A percentile compares a stretch with the other conserved stretches of the same genome.
These are phyloP conservation scores for Hexactinellida sp. DNA, from an alignment of 37 sponge, comb jelly and placozoan genomes.

Conservation along the genomic window DNA sequence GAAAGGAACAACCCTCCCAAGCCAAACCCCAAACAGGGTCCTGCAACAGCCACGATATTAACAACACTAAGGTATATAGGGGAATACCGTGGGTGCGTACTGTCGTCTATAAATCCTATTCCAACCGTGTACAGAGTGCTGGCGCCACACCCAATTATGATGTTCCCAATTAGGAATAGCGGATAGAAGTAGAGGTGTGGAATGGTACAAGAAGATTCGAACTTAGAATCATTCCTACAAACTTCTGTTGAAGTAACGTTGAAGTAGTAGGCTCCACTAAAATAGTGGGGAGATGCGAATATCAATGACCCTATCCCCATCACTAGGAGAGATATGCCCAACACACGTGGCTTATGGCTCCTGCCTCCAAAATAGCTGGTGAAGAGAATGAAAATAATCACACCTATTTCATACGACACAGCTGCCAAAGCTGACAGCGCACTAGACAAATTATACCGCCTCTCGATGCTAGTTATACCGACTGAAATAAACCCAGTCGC, in stretches of 20 bases:
- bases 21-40: slow-evolving; percentile 56
- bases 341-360: slow-evolving; percentile 61
- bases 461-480: slow-evolving; percentile 44
- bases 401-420: slow-evolving; percentile 43
- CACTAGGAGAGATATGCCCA: slow-evolving; percentile 42
- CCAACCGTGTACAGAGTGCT: slow-evolving; percentile 61
- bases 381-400: slow-evolving; percentile 32
- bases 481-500: slow-evolving; percentile 53
- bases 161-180: slow-evolving; percentile 49
- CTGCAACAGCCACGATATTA: slow-evolving; percentile 30
- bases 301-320: slow-evolving; percentile 37
- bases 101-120: slow-evolving; percentile 54
- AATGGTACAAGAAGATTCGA: background rate
- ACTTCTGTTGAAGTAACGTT: slow-evolving; percentile 21
- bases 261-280: slow-evolving; percentile 31
- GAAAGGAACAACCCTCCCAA: slow-evolving; percentile 45
- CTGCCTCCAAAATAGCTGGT: slow-evolving; percentile 70
- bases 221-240: slow-evolving; percentile 19
- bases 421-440: slow-evolving; percentile 36
- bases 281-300: slow-evolving; percentile 60
- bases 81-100: slow-evolving; percentile 39
- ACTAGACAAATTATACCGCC: slow-evolving; percentile 51
- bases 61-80: slow-evolving; percentile 46
- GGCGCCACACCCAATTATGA: slow-evolving; percentile 59
- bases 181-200: slow-evolving; percentile 16